These are phyloP conservation scores for Habroteleia sp. DNA, from an alignment of 2,888 invertebrate species.

Conservation along the genomic window DNA sequence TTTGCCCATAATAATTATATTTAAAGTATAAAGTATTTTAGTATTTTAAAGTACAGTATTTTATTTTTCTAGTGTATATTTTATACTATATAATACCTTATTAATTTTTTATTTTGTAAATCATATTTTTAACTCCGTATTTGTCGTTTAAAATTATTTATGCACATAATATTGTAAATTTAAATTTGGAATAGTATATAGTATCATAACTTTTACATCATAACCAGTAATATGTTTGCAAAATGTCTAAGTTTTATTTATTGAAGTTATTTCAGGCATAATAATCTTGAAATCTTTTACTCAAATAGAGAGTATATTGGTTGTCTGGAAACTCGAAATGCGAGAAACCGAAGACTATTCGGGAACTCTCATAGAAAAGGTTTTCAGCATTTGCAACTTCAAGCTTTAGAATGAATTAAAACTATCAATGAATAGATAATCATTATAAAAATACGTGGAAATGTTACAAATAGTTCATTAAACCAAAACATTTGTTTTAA, in stretches of 20 bases:
- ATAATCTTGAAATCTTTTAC: conserved; percentile 61
- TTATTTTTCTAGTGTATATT: too few relatives aligned
- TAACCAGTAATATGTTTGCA: conserved; percentile 26
- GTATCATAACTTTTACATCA: conserved; percentile 21
- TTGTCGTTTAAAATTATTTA: too few relatives aligned
- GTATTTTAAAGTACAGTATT: too few relatives aligned
- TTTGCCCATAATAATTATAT: too few relatives aligned
- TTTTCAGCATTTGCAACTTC: conserved; percentile 8
- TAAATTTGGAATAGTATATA: too few relatives aligned
- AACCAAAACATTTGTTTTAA: not conserved
- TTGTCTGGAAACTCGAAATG: conserved; percentile 50
- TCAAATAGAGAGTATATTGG: conserved; percentile 57
- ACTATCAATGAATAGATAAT: conserved; percentile 38
- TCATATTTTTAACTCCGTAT: too few relatives aligned
- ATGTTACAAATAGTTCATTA: not conserved
- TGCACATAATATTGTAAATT: too few relatives aligned
- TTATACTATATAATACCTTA: too few relatives aligned
- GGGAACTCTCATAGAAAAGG: conserved; percentile 36
- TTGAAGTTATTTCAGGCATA: conserved; percentile 50
- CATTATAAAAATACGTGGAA: conserved; percentile 13
- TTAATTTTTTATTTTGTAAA: too few relatives aligned
- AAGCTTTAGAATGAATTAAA: conserved; percentile 39
- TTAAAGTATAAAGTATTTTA: too few relatives aligned
- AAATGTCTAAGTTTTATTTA: conserved; percentile 51
- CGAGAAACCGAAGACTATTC: conserved; percentile 46